Conservation (phyloP, 1,140 invertebrate species). For the Portunus trituberculatus region DNA sequence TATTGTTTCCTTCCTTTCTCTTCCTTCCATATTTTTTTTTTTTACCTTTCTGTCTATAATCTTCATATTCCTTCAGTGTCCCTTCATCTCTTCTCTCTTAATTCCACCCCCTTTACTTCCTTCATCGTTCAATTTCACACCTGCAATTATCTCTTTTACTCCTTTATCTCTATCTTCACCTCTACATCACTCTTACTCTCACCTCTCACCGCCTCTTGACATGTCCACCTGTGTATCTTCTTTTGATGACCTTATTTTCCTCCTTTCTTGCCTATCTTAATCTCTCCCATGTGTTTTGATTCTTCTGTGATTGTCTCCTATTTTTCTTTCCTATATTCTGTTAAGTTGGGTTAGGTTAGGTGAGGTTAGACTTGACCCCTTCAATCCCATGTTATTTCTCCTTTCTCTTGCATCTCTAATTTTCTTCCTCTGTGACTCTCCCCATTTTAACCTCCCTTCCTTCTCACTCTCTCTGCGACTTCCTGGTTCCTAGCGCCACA, state of each 20-base stretch:
- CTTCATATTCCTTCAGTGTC: neutral
- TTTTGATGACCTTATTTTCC: neutral
- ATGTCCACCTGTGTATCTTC: no score
- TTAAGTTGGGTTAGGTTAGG: no score
- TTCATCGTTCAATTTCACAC: no score
- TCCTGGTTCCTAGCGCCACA: no score
- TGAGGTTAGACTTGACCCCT: no score
- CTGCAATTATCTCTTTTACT: no score
- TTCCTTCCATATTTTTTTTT: no score
- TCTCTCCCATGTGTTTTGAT: neutral
- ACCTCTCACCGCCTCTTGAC: no score
- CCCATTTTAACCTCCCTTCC: neutral
- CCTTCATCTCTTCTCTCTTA: neutral
- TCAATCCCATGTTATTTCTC: neutral
- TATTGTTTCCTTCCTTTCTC: no score
- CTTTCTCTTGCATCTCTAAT: neutral
- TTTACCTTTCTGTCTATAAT: no score
- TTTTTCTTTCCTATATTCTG: neutral
- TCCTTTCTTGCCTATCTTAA: neutral
- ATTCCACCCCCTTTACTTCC: neutral
- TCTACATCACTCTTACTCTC: no score
- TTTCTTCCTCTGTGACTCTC: neutral
- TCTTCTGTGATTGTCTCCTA: neutral
- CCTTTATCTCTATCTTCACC: no score
- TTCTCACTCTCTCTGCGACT: neutral